Base-by-base conservation (phyloP, 2,888 invertebrate species). In the Geotrupes spiniger region DNA sequence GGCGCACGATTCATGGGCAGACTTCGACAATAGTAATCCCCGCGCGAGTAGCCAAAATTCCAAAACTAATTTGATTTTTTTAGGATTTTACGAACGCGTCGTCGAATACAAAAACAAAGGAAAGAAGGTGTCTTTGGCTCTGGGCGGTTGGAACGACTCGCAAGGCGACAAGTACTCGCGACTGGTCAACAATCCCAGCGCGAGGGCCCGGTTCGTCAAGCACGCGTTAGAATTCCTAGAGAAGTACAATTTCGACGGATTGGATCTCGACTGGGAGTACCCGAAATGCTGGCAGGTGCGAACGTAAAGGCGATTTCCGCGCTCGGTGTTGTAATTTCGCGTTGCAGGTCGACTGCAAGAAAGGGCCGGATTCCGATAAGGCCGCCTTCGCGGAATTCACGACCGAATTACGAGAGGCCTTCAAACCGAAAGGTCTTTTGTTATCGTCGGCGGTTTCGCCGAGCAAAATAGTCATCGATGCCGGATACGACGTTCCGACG, bases 71-170 rank as follows among this genome's bases (percentile, higher is more conserved):
- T 29, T 4, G 4, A 12, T 28, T 29, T 37, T 27, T 16, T 50
- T 62, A 87, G 87, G 82, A 59, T 91, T 93, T 71, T 94, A 93
- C 68, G 87, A 90, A 53, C 78, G 90, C 15, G 90, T 94, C 1
- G 83, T 87, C 0, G 85, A 81, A 0, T 84, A 85, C 60, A 92
- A 89, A 66, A 76, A 82, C 42, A 83, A 85, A 60, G 89, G 89
- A 1, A 77, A 92, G 27, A 95, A 93, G 69, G 90, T 93, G 0
- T 83, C 89, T 0, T 73, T 96, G 8, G 94, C 91, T 1, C 76
- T 96, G 15, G 96, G 95, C n/a, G 95, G 95, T 2, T 95, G 95
- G 94, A 94, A 92, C 66, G 92, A 95, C 70, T 94, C 92, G 0
- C 85, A 84, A 26, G 92, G 91, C 0, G 91, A 92, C 66, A 93